Conservation (phyloP, 2,888 invertebrate genomes). For the Drosophila rellima region DNA sequence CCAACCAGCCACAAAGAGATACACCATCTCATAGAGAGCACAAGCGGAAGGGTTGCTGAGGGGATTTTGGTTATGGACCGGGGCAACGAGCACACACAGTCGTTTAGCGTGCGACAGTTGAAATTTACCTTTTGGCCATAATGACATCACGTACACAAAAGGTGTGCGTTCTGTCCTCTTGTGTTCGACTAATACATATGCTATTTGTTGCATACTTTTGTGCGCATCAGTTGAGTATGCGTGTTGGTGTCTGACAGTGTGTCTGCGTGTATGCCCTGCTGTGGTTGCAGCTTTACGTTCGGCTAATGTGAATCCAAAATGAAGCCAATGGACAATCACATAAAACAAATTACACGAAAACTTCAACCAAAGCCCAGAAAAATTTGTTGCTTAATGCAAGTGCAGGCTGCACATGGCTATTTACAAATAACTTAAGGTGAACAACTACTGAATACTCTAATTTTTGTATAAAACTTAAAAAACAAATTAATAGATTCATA, state of each 20-base stretch:
- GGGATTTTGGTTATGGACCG: conserved; percentile 1
- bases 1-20: conserved; percentile 71
- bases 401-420: conserved; percentile 45
- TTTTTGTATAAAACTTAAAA: too few species aligned
- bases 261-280: conserved; percentile 39
- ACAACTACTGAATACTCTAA: conserved; percentile 19
- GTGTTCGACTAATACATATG: conserved; percentile 62
- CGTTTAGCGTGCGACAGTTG: conserved; percentile 79
- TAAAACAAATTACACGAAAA: conserved; percentile 78
- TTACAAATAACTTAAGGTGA: not conserved
- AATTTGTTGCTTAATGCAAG: conserved; percentile 74
- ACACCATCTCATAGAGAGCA: conserved; percentile 40
- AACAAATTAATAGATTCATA: too few species aligned
- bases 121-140: conserved; percentile 82
- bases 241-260: conserved; percentile 7
- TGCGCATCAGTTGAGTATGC: conserved; percentile 14
- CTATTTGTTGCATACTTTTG: conserved; percentile 71
- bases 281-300: conserved; percentile 61
- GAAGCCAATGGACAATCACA: conserved; percentile 79
- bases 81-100: conserved; percentile 54
- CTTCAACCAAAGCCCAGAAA: conserved; percentile 72
- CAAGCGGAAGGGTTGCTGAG: conserved; percentile 10
- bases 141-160: conserved; percentile 81
- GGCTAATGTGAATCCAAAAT: conserved; percentile 75
- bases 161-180: conserved; percentile 68